Evolutionary conservation across 2,888 invertebrate species (phyloP).

Genomic region (Argyra leucocephala): DNA sequence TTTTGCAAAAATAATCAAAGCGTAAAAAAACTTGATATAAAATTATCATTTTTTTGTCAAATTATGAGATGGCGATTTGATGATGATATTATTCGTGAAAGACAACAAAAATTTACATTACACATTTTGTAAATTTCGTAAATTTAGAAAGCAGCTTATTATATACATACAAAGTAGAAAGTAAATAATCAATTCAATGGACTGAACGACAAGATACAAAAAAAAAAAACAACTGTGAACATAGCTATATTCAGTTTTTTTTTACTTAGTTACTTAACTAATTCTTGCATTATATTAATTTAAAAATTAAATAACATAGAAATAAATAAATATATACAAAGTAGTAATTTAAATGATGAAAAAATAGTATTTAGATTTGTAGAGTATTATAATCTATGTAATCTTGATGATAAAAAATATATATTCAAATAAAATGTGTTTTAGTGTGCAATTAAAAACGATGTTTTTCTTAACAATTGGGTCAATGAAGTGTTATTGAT

Average conservation of each 20-base stretch:
- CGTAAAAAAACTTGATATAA: not conserved
- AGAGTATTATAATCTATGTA: not conserved
- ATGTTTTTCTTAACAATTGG: too few relatives aligned
- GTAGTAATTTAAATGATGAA: too few relatives aligned
- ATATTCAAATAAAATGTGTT: not conserved
- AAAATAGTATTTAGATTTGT: too few relatives aligned
- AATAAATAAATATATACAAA: not conserved
- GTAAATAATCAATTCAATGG: not conserved
- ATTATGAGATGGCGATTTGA: not conserved
- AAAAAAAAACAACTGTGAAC: not conserved
- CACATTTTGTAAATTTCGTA: not conserved
- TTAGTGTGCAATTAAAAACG: not conserved
- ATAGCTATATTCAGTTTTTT: not conserved
- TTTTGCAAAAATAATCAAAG: not conserved
- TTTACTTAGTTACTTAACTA: not conserved
- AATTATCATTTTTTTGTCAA: not conserved
- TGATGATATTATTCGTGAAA: not conserved
- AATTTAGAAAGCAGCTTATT: not conserved
- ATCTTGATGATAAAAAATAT: not conserved
- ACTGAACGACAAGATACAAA: not conserved
- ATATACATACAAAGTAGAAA: not conserved
- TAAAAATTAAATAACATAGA: not conserved
- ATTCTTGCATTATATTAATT: not conserved
- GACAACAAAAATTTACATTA: not conserved
- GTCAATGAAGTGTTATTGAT: too few relatives aligned